Evolutionary conservation across 2,113 vertebrate species (phyloP), one percentile per base, ranked within the genome.

Genomic region (Neogobius melanostomus): DNA sequence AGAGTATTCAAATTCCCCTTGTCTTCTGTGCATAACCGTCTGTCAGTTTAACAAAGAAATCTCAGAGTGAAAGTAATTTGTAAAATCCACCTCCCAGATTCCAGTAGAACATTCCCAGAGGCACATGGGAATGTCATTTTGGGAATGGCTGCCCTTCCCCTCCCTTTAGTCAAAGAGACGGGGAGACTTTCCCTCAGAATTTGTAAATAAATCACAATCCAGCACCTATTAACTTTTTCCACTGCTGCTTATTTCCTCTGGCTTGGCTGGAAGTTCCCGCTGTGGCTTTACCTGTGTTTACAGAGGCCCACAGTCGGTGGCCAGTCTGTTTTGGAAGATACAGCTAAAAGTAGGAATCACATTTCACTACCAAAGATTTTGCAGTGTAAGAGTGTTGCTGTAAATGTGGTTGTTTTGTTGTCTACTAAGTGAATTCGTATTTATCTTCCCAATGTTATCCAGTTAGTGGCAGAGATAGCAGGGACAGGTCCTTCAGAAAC

Each of bases 111-210:
- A 76, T 54, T 66, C 76, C 66, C 69, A 72, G 81, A 82, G 77
- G 78, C 80, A 77, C 80, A 80, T 85, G 83, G 75, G 64, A 85
- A 88, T 87, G 80, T 79, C 72, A 76, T 87, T 85, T 81, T 66
- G 75, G 73, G 71, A 66, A 83, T 51, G 59, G 46, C 45, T 75
- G 60, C 64, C 79, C 72, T 66, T 52, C 57, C 36, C 59, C 51
- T 71, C 69, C 76, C 71, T 69, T 42, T 50, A 72, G 49, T 59
- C 54, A 4, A 48, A 21, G 45, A 46, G 62, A 81, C 60, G 75
- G 80, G n/a, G 57, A 63, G 45, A 57, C 10, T 47, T 14, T 69
- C 65, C 45, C 68, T 73, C 75, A 14, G 17, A 66, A 48, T 71
- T 65, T 11, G 54, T 74, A 64, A 81, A 82, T 87, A 87, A 87